Conservation (phyloP, 2,888 invertebrate genomes). For the Belgica antarctica region DNA sequence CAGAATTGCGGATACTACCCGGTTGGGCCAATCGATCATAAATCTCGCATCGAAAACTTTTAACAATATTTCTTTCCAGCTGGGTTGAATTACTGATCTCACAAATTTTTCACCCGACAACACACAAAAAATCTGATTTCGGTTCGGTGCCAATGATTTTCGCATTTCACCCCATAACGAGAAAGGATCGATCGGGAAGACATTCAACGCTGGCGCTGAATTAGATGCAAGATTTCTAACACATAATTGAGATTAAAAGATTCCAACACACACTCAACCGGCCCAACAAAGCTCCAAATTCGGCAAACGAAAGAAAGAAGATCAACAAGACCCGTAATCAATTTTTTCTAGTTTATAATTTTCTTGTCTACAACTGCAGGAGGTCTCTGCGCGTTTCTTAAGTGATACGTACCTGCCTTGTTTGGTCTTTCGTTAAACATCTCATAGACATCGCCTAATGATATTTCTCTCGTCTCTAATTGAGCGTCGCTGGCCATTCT, state of each 20-base stretch:
- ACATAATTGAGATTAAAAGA: constrained; percentile 9
- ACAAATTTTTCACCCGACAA: too few species aligned
- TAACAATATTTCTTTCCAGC: too few species aligned
- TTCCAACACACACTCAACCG: background rate
- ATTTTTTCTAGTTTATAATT: constrained; percentile 36
- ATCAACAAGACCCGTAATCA: constrained; percentile 42
- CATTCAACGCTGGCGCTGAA: constrained; percentile 22
- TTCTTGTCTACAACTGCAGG: constrained; percentile 44
- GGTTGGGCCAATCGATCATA: too few species aligned
- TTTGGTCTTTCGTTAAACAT: constrained; percentile 21
- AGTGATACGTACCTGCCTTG: constrained; percentile 16
- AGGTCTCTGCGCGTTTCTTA: constrained; percentile 24
- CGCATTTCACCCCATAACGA: too few species aligned
- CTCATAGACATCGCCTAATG: constrained; percentile 25
- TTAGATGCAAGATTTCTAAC: constrained; percentile 1
- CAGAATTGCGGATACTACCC: too few species aligned
- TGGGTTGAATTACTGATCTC: too few species aligned
- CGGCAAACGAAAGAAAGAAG: constrained; percentile 13
- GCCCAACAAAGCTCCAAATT: constrained; percentile 20
- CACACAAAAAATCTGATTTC: too few species aligned
- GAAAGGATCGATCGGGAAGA: constrained; percentile 1
- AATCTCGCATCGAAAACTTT: too few species aligned
- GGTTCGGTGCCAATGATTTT: too few species aligned
- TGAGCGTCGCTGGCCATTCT: constrained; percentile 13
- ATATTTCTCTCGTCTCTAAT: background rate